A percentile compares a stretch with the other conserved stretches of the same genome.
phyloP scores from a whole-genome alignment of 2,888 invertebrate genomes.

The Cetonia aurata region DNA sequence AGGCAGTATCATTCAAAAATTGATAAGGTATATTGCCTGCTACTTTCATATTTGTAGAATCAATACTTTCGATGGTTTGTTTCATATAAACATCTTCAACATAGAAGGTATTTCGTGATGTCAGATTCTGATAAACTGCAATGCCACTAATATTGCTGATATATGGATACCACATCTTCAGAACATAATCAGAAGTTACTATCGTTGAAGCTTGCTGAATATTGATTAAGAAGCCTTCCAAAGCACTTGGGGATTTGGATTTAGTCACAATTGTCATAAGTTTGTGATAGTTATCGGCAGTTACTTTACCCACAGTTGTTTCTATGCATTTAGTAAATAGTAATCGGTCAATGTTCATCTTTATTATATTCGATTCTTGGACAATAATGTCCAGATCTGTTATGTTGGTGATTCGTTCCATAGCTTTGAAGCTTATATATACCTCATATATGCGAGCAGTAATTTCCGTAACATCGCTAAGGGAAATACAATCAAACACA shows the following conservation, averaged over 20 bases:
- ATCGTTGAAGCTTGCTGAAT: background rate
- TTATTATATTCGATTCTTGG: background rate
- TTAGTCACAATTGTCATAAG: background rate
- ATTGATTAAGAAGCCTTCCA: background rate
- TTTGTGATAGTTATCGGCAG: background rate
- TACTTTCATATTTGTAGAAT: background rate
- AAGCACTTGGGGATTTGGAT: background rate
- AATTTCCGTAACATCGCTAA: background rate
- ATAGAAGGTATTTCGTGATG: background rate
- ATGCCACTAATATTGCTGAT: conserved; percentile 2
- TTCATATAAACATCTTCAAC: background rate
- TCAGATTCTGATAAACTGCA: background rate
- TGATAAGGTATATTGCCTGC: conserved; percentile 3
- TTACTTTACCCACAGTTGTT: background rate
- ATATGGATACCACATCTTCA: conserved; percentile 4
- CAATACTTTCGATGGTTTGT: background rate
- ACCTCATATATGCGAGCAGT: background rate
- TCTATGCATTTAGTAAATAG: conserved; percentile 16
- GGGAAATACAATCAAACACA: background rate
- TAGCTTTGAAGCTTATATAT: background rate
- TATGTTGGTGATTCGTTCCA: background rate
- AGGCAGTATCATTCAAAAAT: background rate
- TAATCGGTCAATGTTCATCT: background rate
- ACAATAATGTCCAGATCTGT: background rate
- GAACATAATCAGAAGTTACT: background rate